Conservation (phyloP, 1,140 invertebrate genomes). For the Bombus superbus region DNA sequence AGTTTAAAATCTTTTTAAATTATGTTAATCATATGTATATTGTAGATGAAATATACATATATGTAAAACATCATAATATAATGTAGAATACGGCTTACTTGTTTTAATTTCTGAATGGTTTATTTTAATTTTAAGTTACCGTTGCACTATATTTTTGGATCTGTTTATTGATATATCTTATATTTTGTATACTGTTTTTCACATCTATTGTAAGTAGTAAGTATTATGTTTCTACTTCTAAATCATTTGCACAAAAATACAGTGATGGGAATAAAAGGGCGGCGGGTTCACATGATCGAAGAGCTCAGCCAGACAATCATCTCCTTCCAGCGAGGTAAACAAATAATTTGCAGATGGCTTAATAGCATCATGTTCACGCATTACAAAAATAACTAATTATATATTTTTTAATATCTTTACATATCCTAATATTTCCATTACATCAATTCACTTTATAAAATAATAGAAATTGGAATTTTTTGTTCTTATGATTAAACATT, state of each 20-base stretch:
- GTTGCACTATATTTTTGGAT: slow-evolving; percentile 12
- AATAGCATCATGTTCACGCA: slow-evolving; percentile 72
- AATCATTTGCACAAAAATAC: slow-evolving; percentile 81
- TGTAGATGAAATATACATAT: slow-evolving; percentile 17
- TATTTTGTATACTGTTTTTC: slow-evolving; percentile 36
- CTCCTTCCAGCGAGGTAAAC: slow-evolving; percentile 98
- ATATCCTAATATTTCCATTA: slow-evolving; percentile 28
- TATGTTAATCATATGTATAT: slow-evolving; percentile 7
- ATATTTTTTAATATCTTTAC: slow-evolving; percentile 43
- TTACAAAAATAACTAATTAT: slow-evolving; percentile 57
- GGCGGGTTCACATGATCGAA: slow-evolving; percentile 98
- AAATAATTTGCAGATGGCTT: slow-evolving; percentile 76
- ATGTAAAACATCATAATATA: slow-evolving; percentile 22
- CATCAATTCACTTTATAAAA: slow-evolving; percentile 3
- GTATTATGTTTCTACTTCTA: slow-evolving; percentile 60
- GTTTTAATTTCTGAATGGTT: slow-evolving; percentile 25
- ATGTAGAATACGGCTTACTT: slow-evolving; percentile 18
- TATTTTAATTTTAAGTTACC: slow-evolving; percentile 39
- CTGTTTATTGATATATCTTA: not conserved
- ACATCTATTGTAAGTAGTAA: slow-evolving; percentile 50
- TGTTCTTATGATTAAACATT: slow-evolving; percentile 1
- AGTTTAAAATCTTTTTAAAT: slow-evolving; percentile 24
- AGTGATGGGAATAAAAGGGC: slow-evolving; percentile 99
- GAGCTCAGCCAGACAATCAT: slow-evolving; percentile 98
- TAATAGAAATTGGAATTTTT: not conserved